phyloP scores from a whole-genome alignment of 2,113 vertebrate species.

The Archocentrus centrarchus region DNA sequence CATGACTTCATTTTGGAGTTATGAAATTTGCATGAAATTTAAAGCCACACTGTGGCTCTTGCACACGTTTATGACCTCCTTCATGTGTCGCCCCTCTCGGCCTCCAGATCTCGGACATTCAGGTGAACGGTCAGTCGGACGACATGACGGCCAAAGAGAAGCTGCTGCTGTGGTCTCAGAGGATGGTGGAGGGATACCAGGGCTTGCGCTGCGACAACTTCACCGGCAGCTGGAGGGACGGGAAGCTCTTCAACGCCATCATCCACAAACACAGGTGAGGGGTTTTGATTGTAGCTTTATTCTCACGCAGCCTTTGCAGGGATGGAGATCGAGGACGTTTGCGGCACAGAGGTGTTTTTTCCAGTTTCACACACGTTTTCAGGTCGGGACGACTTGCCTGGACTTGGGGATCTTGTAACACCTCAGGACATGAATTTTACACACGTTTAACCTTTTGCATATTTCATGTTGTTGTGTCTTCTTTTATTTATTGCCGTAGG shows the following conservation, averaged over 20 bases:
- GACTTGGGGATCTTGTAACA: neutral
- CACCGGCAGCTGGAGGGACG: conserved; percentile 93
- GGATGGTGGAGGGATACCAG: conserved; percentile 93
- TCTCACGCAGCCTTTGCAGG: neutral
- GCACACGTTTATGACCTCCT: neutral
- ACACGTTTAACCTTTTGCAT: conserved; percentile 20
- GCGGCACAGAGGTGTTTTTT: neutral
- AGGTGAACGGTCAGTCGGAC: conserved; percentile 96
- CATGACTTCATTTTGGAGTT: too few species aligned
- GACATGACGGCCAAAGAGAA: conserved; percentile 99
- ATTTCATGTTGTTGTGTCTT: neutral
- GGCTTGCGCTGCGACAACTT: conserved; percentile 96
- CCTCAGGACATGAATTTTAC: conserved; percentile 12
- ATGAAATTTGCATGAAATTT: too few species aligned
- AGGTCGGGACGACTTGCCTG: conserved; percentile 9
- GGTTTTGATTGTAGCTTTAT: neutral
- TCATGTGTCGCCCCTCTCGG: neutral
- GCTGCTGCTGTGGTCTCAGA: conserved; percentile 95
- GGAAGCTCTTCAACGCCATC: conserved; percentile 94
- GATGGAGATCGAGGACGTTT: neutral
- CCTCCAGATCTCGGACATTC: conserved; percentile 95
- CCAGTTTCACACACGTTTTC: neutral
- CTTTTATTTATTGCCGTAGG: conserved; percentile 17
- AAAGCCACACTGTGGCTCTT: too few species aligned
- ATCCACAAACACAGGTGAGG: conserved; percentile 93